Conservation (phyloP, 2,113 vertebrate species). For the Archilochus colubris region DNA sequence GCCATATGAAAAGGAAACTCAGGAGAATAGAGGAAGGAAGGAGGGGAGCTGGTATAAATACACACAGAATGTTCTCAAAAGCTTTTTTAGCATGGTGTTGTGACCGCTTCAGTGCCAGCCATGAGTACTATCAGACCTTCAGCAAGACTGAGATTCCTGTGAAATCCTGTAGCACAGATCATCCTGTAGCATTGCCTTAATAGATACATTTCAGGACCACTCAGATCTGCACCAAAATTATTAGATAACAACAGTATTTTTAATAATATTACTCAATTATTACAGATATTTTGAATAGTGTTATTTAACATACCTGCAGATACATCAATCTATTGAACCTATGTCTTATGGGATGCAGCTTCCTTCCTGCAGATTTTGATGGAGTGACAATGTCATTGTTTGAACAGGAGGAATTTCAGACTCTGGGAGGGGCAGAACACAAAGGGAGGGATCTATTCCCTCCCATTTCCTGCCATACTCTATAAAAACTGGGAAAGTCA, state of each 20-base stretch:
- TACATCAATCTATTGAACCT: fast-evolving
- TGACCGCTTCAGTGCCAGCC: not conserved
- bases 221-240: not conserved
- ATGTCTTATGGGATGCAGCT: not conserved
- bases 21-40: not conserved
- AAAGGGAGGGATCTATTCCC: too few species aligned
- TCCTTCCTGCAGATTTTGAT: not conserved
- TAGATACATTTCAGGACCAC: not conserved
- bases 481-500: too few species aligned
- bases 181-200: not conserved
- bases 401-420: too few species aligned
- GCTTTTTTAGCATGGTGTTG: not conserved
- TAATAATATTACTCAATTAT: not conserved
- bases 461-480: too few species aligned
- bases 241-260: not conserved
- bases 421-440: too few species aligned
- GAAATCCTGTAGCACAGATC: not conserved
- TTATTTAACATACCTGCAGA: not conserved
- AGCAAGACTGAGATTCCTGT: not conserved
- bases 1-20: not conserved
- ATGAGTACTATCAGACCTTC: not conserved
- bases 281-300: not conserved
- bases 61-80: not conserved
- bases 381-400: not conserved
- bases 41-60: not conserved